Conservation (phyloP, 2,113 vertebrate species). For the Halichoeres trimaculatus region DNA sequence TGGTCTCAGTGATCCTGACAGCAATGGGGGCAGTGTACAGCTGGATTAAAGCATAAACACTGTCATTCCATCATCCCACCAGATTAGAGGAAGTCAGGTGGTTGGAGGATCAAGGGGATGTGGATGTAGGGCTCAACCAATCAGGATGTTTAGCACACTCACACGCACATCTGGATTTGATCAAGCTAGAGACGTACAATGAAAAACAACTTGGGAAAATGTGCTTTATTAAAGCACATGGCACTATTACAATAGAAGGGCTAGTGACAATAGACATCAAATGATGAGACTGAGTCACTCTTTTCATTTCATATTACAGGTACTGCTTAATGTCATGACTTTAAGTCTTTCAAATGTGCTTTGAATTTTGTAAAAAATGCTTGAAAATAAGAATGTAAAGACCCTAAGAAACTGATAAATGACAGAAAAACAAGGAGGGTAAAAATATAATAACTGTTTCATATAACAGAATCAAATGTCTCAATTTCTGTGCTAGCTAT, state of each 20-base stretch:
- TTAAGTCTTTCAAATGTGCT: background rate
- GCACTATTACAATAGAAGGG: background rate
- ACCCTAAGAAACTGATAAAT: no score
- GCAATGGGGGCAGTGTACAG: constrained; percentile 26
- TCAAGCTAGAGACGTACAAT: background rate
- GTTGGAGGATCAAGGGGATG: constrained; percentile 60
- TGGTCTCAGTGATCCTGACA: constrained; percentile 25
- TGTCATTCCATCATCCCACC: constrained; percentile 56
- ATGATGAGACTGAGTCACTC: background rate
- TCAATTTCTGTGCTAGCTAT: no score
- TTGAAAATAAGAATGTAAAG: no score
- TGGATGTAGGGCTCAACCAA: constrained; percentile 34
- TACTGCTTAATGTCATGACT: background rate
- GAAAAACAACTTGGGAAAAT: background rate
- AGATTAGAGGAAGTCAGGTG: constrained; percentile 74
- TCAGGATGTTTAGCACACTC: constrained; percentile 25
- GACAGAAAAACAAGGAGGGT: no score
- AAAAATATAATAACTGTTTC: no score
- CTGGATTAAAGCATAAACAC: constrained; percentile 66
- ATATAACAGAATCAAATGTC: no score
- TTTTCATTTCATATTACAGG: constrained; percentile 1
- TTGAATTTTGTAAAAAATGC: background rate
- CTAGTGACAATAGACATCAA: background rate
- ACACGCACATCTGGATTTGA: constrained; percentile 37
- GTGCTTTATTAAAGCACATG: background rate